phyloP scores from a whole-genome alignment of 2,888 invertebrate species.

The Taphrorychus bicolor region DNA sequence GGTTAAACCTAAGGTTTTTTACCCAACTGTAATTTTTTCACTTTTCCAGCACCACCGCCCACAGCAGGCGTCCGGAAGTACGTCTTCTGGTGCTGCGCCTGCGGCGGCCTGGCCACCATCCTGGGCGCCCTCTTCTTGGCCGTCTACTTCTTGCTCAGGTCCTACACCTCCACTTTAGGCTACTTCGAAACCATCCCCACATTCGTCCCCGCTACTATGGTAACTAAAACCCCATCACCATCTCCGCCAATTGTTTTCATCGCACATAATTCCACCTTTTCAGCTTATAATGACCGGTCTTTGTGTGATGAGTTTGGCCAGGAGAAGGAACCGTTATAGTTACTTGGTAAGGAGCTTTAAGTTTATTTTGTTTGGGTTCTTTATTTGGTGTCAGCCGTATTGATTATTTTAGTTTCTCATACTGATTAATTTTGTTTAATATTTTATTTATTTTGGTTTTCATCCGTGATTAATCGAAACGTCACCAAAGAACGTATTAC shows the following conservation, averaged over 20 bases:
- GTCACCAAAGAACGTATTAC: conserved; percentile 50
- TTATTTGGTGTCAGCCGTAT: too few relatives aligned
- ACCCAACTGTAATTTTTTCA: too few relatives aligned
- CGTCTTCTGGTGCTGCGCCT: conserved; percentile 83
- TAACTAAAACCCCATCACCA: conserved; percentile 53
- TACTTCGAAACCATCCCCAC: conserved; percentile 94
- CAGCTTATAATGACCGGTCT: conserved; percentile 87
- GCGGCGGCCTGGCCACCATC: conserved; percentile 78
- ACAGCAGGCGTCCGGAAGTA: conserved; percentile 73
- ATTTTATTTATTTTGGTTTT: conserved; percentile 29
- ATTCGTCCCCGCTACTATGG: conserved; percentile 91
- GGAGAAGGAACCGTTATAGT: conserved; percentile 84
- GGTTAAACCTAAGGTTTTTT: too few relatives aligned
- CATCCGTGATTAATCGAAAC: conserved; percentile 28
- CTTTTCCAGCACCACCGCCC: conserved; percentile 58
- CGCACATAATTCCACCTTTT: conserved; percentile 45
- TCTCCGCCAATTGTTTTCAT: background rate
- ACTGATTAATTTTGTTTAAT: conserved; percentile 17
- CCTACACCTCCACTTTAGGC: conserved; percentile 77
- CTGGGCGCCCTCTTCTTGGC: conserved; percentile 80
- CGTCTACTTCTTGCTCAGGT: conserved; percentile 79
- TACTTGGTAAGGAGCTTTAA: conserved; percentile 82
- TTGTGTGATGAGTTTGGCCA: conserved; percentile 84
- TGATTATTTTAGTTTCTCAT: conserved; percentile 1
- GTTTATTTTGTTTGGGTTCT: too few relatives aligned